A percentile compares a stretch with the other conserved stretches of the same genome.
These are phyloP conservation scores for Argyrosomus regius DNA, from an alignment of 2,797 vertebrate genomes.

Conservation along the genomic window DNA sequence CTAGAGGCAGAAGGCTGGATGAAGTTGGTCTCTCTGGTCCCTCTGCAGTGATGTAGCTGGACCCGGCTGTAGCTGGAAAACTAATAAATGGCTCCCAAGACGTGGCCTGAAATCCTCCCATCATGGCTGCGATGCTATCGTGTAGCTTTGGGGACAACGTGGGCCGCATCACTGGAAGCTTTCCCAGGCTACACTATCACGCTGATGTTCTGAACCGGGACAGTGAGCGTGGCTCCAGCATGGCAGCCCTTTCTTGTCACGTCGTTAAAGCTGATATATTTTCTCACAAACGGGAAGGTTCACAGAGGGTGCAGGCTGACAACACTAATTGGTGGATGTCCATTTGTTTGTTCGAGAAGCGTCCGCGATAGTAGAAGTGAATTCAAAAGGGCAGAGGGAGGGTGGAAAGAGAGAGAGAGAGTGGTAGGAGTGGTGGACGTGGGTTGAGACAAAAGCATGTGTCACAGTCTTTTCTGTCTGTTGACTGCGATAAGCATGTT, in stretches of 20 bases:
- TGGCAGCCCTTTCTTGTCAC: conserved; percentile 37
- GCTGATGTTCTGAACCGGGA: conserved; percentile 19
- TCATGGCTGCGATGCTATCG: conserved; percentile 40
- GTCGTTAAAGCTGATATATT: conserved; percentile 45
- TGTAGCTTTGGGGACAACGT: conserved; percentile 45
- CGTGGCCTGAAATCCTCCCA: conserved; percentile 48
- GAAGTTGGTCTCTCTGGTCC: conserved; percentile 58
- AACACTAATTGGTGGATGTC: conserved; percentile 64
- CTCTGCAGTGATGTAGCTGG: conserved; percentile 56
- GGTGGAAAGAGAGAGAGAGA: neutral
- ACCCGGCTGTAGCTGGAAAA: conserved; percentile 42
- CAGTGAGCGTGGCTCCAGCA: neutral
- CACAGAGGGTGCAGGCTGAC: conserved; percentile 47
- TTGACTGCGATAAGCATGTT: conserved; percentile 74
- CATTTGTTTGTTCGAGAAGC: conserved; percentile 61
- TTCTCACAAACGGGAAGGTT: conserved; percentile 38
- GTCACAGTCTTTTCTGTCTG: conserved; percentile 74
- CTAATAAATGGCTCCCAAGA: conserved; percentile 45
- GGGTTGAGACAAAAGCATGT: conserved; percentile 76
- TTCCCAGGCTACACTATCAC: conserved; percentile 41
- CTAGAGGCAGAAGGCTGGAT: conserved; percentile 48
- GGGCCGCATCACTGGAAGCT: conserved; percentile 40
- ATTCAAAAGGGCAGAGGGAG: conserved; percentile 31
- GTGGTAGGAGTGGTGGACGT: conserved; percentile 59
- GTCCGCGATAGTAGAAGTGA: conserved; percentile 39